phyloP scores from a whole-genome alignment of 1,140 invertebrate genomes.

The Drosophila sproati region DNA sequence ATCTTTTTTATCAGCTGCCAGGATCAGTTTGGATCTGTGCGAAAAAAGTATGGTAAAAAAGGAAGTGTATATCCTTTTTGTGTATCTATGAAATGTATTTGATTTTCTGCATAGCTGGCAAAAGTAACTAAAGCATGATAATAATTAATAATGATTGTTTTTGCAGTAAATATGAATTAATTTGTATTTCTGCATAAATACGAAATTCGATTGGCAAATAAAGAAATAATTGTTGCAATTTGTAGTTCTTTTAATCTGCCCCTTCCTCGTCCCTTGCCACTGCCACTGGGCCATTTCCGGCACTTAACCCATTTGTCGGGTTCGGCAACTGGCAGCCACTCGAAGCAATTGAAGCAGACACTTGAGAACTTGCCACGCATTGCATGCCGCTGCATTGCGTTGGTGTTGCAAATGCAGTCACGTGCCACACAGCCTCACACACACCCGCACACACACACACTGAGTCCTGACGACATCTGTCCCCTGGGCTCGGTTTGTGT shows the following conservation, averaged over 20 bases:
- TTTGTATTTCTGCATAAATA: too few species aligned
- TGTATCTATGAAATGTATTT: too few species aligned
- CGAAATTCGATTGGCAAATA: too few species aligned
- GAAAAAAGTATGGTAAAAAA: background rate
- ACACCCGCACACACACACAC: conserved; percentile 10
- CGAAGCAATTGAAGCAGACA: conserved; percentile 31
- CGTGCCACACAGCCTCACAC: conserved; percentile 41
- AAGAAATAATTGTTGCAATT: too few species aligned
- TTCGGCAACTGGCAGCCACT: conserved; percentile 22
- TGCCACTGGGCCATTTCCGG: conserved; percentile 48
- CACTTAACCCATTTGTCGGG: conserved; percentile 69
- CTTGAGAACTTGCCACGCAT: conserved; percentile 33
- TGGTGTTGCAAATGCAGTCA: conserved; percentile 45
- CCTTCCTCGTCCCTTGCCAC: background rate
- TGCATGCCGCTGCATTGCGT: conserved; percentile 28
- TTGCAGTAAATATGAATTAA: too few species aligned
- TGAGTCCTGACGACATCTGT: conserved; percentile 61
- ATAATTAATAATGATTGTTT: too few species aligned
- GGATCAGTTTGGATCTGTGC: background rate
- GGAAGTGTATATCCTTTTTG: too few species aligned
- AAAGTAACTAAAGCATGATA: too few species aligned
- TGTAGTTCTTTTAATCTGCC: background rate
- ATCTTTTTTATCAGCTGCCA: conserved; percentile 36
- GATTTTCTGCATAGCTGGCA: too few species aligned
- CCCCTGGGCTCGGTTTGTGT: conserved; percentile 41